Conservation (phyloP, 2,797 vertebrate species). For the Hemibagrus guttatus region DNA sequence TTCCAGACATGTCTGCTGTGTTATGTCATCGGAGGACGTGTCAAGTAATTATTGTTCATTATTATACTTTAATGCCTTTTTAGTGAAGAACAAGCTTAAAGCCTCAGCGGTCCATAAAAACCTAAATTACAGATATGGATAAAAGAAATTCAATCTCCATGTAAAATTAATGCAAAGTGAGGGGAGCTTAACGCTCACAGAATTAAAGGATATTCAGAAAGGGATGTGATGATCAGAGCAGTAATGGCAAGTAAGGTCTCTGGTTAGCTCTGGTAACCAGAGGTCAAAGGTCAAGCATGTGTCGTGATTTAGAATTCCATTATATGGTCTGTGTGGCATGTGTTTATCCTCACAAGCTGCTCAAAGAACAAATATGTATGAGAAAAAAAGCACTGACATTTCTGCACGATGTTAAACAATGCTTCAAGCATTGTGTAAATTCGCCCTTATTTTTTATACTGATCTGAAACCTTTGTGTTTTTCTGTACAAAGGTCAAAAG, state of each 20-base stretch:
- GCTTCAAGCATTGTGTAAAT: constrained; percentile 25
- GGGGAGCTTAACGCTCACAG: neutral
- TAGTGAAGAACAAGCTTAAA: neutral
- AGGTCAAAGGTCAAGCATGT: constrained; percentile 7
- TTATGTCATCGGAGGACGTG: neutral
- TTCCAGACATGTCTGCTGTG: neutral
- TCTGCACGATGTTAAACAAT: constrained; percentile 28
- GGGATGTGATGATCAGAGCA: neutral
- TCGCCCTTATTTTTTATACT: constrained; percentile 6
- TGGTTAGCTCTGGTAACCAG: neutral
- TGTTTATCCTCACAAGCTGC: constrained; percentile 3
- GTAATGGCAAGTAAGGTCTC: neutral
- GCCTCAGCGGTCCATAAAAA: neutral
- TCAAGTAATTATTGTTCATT: neutral
- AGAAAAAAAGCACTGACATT: constrained; percentile 34
- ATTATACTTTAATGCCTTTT: neutral
- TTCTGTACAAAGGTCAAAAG: constrained; percentile 24
- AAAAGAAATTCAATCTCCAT: neutral
- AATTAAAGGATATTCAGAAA: neutral
- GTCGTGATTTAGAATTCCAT: neutral
- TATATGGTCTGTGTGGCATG: neutral
- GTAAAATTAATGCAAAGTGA: neutral
- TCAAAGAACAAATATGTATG: constrained; percentile 39
- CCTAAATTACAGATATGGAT: neutral
- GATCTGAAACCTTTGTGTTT: neutral